These are phyloP conservation scores for Choloepus didactylus DNA, from an alignment of 2,797 vertebrate species.

Conservation along the genomic window DNA sequence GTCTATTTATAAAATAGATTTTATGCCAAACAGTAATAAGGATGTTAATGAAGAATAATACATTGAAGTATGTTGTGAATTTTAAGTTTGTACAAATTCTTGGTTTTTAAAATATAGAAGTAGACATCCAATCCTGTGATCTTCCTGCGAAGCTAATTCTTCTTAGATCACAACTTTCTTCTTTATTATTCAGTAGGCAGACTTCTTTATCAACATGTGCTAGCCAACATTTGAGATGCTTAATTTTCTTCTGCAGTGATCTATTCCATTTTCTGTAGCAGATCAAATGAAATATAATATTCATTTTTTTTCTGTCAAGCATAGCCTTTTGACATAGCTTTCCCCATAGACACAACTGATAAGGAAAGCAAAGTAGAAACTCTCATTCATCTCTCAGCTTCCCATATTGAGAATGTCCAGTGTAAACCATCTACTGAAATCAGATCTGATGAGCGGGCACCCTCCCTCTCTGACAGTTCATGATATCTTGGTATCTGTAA, in stretches of 20 bases:
- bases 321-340: background rate
- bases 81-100: conserved; percentile 47
- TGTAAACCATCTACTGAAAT: background rate
- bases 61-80: background rate
- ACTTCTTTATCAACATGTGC: background rate
- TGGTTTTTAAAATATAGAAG: conserved; percentile 21
- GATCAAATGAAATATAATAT: background rate
- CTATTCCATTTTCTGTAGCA: conserved; percentile 14
- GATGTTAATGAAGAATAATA: background rate
- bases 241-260: background rate
- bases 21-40: background rate
- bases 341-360: background rate
- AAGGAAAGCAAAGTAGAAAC: background rate
- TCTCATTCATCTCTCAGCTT: background rate
- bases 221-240: background rate
- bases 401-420: background rate
- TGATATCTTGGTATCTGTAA: background rate
- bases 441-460: background rate
- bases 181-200: background rate
- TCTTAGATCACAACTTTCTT: background rate
- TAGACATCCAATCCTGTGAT: background rate
- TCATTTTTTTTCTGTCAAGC: background rate
- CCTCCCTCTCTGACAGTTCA: background rate
- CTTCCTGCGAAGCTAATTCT: background rate
- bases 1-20: background rate